A percentile compares a stretch with the other conserved stretches of the same genome.
Conservation (phyloP, 2,797 vertebrate species). For the Bovichtus diacanthus region DNA sequence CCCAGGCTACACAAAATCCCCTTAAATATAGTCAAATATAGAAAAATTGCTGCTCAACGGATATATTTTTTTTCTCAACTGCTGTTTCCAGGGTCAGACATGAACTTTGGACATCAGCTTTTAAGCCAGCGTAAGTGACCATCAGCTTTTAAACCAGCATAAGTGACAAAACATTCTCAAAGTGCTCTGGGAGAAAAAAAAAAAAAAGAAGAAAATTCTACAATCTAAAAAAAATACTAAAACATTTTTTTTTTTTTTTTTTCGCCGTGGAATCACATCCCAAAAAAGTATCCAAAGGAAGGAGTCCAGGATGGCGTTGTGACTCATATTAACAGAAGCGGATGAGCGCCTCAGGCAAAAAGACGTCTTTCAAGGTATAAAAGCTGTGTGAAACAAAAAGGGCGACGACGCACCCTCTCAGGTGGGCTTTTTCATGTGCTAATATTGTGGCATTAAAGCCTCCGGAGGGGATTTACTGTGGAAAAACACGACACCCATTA, state of each 20-base stretch:
- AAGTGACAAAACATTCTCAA: not conserved
- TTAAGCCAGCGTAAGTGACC: no score
- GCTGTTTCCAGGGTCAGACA: not conserved
- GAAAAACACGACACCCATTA: constrained; percentile 16
- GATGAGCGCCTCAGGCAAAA: constrained; percentile 22
- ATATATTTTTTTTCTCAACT: not conserved
- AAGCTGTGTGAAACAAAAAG: constrained; percentile 20
- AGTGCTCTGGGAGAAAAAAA: not conserved
- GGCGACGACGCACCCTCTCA: constrained; percentile 25
- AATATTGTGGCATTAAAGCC: not conserved
- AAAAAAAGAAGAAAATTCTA: not conserved
- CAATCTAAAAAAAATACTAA: not conserved
- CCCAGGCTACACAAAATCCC: not conserved
- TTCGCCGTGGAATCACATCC: not conserved
- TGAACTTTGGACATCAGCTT: not conserved
- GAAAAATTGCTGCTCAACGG: not conserved
- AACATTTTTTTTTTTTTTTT: no score
- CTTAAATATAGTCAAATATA: no score
- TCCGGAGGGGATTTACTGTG: not conserved
- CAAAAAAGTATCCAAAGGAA: not conserved
- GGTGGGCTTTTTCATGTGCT: constrained; percentile 24
- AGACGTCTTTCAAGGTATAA: constrained; percentile 27
- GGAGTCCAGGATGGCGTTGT: not conserved
- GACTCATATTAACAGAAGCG: constrained; percentile 14
- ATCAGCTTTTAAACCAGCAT: not conserved